Percentiles rank a stretch among this genome's conserved stretches.
phyloP scores from a whole-genome alignment of 2,888 invertebrate genomes.

The Apodemia mormo region DNA sequence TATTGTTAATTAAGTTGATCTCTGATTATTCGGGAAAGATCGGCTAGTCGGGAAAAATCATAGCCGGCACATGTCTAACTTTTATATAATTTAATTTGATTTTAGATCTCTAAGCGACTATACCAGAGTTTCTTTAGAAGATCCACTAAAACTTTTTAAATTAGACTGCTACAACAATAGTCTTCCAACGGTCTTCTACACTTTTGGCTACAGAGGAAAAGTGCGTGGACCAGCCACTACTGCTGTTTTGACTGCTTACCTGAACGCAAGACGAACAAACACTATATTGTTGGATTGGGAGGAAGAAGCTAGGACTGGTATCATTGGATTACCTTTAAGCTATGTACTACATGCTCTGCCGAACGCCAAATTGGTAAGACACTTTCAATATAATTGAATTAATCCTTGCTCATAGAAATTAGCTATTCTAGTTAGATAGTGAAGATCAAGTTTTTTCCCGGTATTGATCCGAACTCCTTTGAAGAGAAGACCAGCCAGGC shows the following conservation, averaged over 20 bases:
- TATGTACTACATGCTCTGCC: conserved; percentile 66
- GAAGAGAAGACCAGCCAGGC: no score
- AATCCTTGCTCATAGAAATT: no score
- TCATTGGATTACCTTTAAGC: conserved; percentile 58
- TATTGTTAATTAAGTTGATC: no score
- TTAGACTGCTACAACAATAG: conserved; percentile 54
- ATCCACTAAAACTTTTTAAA: conserved; percentile 45
- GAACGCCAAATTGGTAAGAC: conserved; percentile 60
- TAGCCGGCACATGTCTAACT: no score
- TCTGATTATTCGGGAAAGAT: no score
- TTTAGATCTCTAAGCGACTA: conserved; percentile 56
- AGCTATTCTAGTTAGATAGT: no score
- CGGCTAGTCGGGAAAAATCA: no score
- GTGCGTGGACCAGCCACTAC: conserved; percentile 62
- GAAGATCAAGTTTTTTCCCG: no score
- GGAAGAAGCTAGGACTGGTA: conserved; percentile 62
- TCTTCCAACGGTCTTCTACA: conserved; percentile 63
- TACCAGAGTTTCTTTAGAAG: conserved; percentile 47
- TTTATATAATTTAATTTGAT: not conserved
- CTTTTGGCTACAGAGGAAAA: conserved; percentile 68
- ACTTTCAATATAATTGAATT: not conserved
- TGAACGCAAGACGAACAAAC: conserved; percentile 62
- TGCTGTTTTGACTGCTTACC: conserved; percentile 59
- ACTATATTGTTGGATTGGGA: conserved; percentile 72
- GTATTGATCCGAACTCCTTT: no score